These are phyloP conservation scores for Nothura maculosa DNA, from an alignment of 2,797 vertebrate species.

Conservation along the genomic window DNA sequence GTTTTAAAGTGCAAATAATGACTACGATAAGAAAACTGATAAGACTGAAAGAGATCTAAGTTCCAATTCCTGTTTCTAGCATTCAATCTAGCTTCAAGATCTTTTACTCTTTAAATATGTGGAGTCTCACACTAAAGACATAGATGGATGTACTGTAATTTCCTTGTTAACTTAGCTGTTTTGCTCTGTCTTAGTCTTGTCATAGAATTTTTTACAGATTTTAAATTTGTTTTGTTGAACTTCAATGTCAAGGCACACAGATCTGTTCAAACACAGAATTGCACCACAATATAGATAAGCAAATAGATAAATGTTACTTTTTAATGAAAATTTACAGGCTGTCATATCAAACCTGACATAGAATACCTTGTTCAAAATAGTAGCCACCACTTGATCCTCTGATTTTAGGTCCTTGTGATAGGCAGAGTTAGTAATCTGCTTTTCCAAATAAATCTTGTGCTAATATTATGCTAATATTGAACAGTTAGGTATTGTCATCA, in stretches of 20 bases:
- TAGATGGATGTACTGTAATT: neutral
- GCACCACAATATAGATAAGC: neutral
- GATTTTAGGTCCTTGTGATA: neutral
- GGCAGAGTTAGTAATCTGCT: neutral
- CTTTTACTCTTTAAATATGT: too few species aligned
- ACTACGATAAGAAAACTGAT: neutral
- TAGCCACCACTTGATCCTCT: neutral
- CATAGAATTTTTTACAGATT: neutral
- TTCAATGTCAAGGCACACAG: neutral
- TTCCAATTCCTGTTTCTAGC: neutral
- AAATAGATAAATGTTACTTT: neutral
- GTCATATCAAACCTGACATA: neutral
- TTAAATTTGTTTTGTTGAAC: neutral
- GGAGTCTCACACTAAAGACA: neutral
- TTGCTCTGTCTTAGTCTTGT: neutral
- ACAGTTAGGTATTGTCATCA: neutral
- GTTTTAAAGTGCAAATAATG: neutral
- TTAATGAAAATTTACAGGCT: neutral
- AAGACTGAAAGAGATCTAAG: neutral
- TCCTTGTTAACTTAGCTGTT: neutral
- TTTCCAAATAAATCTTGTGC: neutral
- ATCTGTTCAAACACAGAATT: neutral
- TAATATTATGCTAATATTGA: neutral
- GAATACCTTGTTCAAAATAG: neutral
- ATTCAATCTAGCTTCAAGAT: neutral